These are phyloP conservation scores for Urocolius indicus DNA, from an alignment of 2,113 vertebrate genomes.

Conservation along the genomic window DNA sequence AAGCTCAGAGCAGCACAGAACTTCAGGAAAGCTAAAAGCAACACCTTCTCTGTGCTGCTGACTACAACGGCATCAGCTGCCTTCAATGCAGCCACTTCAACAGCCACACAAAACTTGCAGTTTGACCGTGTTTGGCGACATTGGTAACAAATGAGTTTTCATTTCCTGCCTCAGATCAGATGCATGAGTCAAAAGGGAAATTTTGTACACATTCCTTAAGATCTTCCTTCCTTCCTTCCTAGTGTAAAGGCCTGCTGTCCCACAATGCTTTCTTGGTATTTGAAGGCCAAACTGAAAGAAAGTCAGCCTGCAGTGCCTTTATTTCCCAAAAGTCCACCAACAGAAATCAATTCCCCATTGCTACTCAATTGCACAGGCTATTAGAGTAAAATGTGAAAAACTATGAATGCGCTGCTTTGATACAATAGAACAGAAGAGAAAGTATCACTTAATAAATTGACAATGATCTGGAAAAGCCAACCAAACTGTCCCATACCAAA, in stretches of 20 bases:
- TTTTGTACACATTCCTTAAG: background rate
- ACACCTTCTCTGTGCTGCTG: background rate
- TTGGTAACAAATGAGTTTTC: background rate
- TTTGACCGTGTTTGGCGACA: background rate
- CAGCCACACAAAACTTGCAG: background rate
- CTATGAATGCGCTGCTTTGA: background rate
- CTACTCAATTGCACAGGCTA: background rate
- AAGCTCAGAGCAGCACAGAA: background rate
- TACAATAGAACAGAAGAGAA: background rate
- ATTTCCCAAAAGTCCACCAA: background rate
- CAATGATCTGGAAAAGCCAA: background rate
- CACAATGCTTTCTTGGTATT: background rate
- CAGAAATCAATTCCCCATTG: background rate
- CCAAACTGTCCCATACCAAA: background rate
- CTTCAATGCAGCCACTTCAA: background rate
- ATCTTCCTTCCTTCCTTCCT: background rate
- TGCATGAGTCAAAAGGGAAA: conserved; percentile 5
- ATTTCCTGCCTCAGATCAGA: conserved; percentile 21
- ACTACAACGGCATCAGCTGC: background rate
- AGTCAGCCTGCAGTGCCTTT: background rate
- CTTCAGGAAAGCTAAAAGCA: background rate
- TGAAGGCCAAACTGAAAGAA: background rate
- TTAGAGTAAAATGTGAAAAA: background rate
- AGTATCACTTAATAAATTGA: background rate
- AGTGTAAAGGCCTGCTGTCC: fast-evolving